Evolutionary conservation across 2,888 invertebrate species (phyloP).

Genomic region (Helleia helle): DNA sequence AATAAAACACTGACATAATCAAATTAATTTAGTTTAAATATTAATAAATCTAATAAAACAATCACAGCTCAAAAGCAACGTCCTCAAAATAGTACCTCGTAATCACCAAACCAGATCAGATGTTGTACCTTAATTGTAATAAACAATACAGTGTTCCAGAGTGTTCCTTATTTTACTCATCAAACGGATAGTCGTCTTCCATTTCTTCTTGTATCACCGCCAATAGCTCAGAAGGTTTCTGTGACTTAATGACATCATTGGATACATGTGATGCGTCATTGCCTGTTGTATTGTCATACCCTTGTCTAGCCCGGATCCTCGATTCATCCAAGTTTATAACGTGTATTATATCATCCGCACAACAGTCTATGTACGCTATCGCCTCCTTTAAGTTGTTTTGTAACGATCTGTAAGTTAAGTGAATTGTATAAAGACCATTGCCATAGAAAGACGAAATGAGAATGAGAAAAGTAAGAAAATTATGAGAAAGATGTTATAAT

Average conservation of each 20-base stretch:
- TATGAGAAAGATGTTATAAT: no score
- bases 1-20: no score
- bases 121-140: no score
- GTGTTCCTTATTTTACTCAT: constrained; percentile 22
- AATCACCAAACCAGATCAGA: no score
- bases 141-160: no score
- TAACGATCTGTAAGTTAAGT: constrained; percentile 27
- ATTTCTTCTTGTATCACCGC: constrained; percentile 43
- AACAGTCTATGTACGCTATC: constrained; percentile 39
- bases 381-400: constrained; percentile 35
- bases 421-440: not conserved
- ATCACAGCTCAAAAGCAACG: no score
- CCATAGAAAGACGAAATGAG: not conserved
- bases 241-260: not conserved
- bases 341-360: constrained; percentile 36
- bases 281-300: constrained; percentile 22
- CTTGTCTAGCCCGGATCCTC: constrained; percentile 35
- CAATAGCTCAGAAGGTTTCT: constrained; percentile 21
- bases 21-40: no score
- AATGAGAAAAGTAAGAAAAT: not conserved
- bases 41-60: no score
- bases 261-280: not conserved
- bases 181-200: constrained; percentile 43
- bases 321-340: constrained; percentile 44
- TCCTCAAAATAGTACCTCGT: no score